Base-by-base conservation (phyloP, 1,140 invertebrate species). In the Coptotermes formosanus region DNA sequence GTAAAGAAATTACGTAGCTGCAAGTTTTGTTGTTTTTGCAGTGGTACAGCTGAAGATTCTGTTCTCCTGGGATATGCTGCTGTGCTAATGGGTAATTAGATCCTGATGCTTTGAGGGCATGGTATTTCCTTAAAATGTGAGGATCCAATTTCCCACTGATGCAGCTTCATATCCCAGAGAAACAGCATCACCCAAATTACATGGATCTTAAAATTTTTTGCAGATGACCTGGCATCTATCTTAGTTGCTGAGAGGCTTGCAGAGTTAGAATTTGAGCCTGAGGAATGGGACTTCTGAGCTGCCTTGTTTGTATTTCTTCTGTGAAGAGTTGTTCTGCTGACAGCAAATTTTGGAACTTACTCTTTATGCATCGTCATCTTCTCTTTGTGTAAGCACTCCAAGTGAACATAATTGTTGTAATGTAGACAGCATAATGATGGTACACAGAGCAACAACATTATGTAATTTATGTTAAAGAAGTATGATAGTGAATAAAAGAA, bases 221-320 rank as follows among this genome's bases (percentile, higher is more conserved):
- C 82, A 81, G 86, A 86, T 86, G 86, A 86, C n/a, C 12, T 83
- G 59, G 86, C 82, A n/a, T 83, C 83, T 59, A 83, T 86, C 21
- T 69, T 86, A 82, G 86, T 48, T 55, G 86, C 82, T 48, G 86
- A 86, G 45, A 83, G 52, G 32, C 38, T 86, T 14, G 45, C 86
- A 21, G 86, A 86, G 55, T 48, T 86, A 45, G 86, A 86, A 21
- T 64, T 86, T 48, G 86, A 86, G 52, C 83, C 86, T 45, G 86
- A 86, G n/a, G 82, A 86, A 52, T 86, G 86, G 86, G 86, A 86
- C 52, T 86, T 86, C 55, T 86, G 86, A 86, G 3, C 64, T 69
- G 64, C 64, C 64, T 69, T 69, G 64, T 45, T 52, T n/a, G 48
- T 32, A 52, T 16, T 32, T 83, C 43, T 44, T 83, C 82, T 45